These are phyloP conservation scores for Vidua macroura DNA, from an alignment of 2,113 vertebrate genomes.

Conservation along the genomic window DNA sequence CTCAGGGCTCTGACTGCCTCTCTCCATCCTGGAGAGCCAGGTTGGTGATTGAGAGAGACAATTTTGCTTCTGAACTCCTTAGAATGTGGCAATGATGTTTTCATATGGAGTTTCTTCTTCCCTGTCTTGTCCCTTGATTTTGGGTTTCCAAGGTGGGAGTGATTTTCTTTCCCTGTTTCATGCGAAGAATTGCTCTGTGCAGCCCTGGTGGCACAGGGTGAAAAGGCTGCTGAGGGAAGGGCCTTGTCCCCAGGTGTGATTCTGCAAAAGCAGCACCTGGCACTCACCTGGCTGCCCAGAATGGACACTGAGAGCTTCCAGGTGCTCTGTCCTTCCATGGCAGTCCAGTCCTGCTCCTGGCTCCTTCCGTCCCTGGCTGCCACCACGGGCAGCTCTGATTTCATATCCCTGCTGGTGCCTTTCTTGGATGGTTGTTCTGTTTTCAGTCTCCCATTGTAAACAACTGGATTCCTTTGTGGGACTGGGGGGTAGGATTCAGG, in stretches of 20 bases:
- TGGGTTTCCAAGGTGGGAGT: neutral
- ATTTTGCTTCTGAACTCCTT: neutral
- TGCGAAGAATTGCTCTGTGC: neutral
- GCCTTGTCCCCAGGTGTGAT: neutral
- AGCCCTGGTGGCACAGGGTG: neutral
- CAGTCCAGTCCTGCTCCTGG: neutral
- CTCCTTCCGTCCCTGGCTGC: neutral
- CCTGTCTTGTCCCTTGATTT: neutral
- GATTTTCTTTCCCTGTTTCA: neutral
- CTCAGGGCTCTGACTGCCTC: neutral
- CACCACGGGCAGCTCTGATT: neutral
- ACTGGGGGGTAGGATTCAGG: rapidly evolving
- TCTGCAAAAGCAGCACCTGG: neutral
- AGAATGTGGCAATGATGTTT: neutral
- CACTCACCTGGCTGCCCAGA: neutral
- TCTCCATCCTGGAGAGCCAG: neutral
- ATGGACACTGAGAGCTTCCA: neutral
- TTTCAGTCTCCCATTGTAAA: neutral
- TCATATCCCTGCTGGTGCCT: neutral
- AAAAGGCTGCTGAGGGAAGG: neutral
- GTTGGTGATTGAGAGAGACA: neutral
- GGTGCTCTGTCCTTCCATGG: neutral
- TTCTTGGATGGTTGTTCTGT: neutral
- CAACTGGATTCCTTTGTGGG: neutral
- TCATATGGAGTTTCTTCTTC: neutral